Evolutionary conservation across 1,140 invertebrate species (phyloP).

Genomic region (Leptinotarsa lineolata): DNA sequence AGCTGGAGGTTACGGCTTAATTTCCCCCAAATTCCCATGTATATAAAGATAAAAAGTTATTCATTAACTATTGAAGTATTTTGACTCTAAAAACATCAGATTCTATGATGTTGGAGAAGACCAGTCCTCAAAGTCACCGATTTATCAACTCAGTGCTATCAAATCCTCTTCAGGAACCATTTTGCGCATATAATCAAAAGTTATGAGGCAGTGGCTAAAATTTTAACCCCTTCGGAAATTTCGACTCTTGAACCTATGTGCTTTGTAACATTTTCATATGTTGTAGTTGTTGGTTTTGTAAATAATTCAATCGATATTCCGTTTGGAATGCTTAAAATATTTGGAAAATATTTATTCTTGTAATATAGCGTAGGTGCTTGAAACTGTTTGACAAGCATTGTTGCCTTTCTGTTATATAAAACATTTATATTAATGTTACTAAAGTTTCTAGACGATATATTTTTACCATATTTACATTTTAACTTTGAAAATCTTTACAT

Average conservation of each 20-base stretch:
- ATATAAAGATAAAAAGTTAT: too few species aligned
- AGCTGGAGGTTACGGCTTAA: too few species aligned
- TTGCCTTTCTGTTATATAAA: conserved; percentile 22
- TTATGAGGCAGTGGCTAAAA: too few species aligned
- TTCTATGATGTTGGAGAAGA: too few species aligned
- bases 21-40: too few species aligned
- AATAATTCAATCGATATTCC: conserved; percentile 15
- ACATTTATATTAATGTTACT: conserved; percentile 36
- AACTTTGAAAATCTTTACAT: conserved; percentile 28
- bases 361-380: conserved; percentile 17
- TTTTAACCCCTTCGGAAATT: too few species aligned
- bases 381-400: neutral
- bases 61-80: too few species aligned
- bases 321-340: neutral
- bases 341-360: conserved; percentile 30
- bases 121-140: too few species aligned
- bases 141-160: too few species aligned
- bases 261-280: conserved; percentile 6
- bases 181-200: too few species aligned
- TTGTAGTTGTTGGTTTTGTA: conserved; percentile 24
- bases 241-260: neutral
- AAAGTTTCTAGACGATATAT: conserved; percentile 39
- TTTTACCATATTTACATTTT: conserved; percentile 37
- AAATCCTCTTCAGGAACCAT: too few species aligned
- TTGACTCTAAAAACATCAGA: too few species aligned